phyloP scores from a whole-genome alignment of 2,888 invertebrate species.

The Bellardia bayeri region DNA sequence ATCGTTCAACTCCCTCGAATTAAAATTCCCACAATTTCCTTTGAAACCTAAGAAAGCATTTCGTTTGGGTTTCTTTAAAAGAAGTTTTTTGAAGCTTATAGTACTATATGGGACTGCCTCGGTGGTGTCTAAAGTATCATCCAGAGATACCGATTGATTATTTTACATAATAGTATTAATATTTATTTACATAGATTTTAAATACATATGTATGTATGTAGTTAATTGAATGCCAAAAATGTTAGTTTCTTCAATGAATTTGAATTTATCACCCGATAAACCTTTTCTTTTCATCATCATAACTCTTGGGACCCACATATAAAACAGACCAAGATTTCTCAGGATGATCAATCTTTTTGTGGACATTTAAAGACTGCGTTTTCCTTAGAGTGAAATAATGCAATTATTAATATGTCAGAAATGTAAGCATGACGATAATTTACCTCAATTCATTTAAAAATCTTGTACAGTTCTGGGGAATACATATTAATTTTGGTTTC shows the following conservation, averaged over 20 bases:
- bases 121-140: conserved; percentile 7
- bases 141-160: neutral
- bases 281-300: neutral
- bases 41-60: conserved; percentile 19
- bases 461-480: conserved; percentile 72
- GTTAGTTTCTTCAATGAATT: neutral
- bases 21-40: neutral
- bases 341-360: conserved; percentile 60
- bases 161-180: neutral
- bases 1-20: neutral
- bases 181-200: neutral
- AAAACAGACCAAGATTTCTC: conserved; percentile 75
- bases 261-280: neutral
- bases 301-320: conserved; percentile 69
- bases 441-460: conserved; percentile 71
- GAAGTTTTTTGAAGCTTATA: conserved; percentile 48
- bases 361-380: conserved; percentile 70
- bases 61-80: conserved; percentile 54
- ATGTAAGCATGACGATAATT: neutral
- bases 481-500: conserved; percentile 74
- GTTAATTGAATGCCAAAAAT: neutral
- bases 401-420: neutral
- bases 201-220: too few species aligned
- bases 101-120: conserved; percentile 22
- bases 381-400: conserved; percentile 60